Base-by-base conservation (phyloP, 2,888 invertebrate genomes). In the Hoplodrina ambigua region DNA sequence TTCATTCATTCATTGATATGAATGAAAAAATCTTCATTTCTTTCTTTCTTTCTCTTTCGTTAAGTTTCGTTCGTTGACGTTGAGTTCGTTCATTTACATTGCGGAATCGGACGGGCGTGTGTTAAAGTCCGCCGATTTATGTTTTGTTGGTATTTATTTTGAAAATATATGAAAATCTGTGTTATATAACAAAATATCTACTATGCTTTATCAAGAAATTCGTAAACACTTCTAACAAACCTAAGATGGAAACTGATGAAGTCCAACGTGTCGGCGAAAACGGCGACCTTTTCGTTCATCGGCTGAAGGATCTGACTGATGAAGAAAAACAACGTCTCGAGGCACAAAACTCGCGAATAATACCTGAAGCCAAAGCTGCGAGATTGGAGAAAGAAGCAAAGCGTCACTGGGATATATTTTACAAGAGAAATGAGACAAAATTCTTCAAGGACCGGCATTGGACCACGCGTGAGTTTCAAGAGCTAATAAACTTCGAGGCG, bases 361-460 rank as follows among this genome's bases (percentile, higher is more conserved):
- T 96, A 59, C 92, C 98, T 0, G 97, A 97, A 84, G 97, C 97
- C 83, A 98, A 98, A 89, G 98, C 98, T 3, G 94, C 94, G 2
- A 97, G 97, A 89, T 91, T 99, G 4, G 99, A 99, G 90, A 94
- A 93, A 57, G 97, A 99, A 85, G 98, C 99, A 0, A 97, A 97
- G 87, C 98, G 98, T 75, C 97, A 99, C 89, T 99, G 99, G 99
- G 99, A 99, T 92, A 95, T 99, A 64, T 99, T 99, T 93, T 99
- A 99, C 91, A 99, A 99, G 92, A 96, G 99, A 72, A 99, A 99
- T 89, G 98, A 98, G 85, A 98, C 97, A 0, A 97, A 98, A 85
- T 99, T 99, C 92, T 99, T 99, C 89, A 98, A 98, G 92, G 99
- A 99, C 93, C 97, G 99, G 19, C 99, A 99, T 90, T 99, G 99